phyloP scores from a whole-genome alignment of 2,797 vertebrate genomes.

The Tenualosa ilisha region DNA sequence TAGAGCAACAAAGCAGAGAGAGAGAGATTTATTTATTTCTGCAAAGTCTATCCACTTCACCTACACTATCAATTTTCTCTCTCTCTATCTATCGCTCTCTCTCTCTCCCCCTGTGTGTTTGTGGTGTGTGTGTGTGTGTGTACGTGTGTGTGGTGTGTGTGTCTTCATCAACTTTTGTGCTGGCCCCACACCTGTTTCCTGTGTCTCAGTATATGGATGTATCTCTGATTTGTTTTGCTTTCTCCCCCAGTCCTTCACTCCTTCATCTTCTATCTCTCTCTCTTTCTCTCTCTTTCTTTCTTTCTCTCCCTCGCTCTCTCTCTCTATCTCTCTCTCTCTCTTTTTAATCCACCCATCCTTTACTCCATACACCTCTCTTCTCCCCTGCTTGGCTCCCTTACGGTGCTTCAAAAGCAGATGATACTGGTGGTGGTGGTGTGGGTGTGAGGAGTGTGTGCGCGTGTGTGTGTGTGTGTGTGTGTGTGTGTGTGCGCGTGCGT shows the following conservation, averaged over 20 bases:
- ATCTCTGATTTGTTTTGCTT: not conserved
- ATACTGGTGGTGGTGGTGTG: not conserved
- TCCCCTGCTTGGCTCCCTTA: not conserved
- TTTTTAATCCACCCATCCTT: no score
- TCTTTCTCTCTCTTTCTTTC: not conserved
- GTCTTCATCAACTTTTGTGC: no score
- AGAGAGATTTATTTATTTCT: not conserved
- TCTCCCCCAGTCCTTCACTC: not conserved
- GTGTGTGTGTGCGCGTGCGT: not conserved
- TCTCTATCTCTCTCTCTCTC: not conserved
- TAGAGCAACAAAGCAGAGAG: not conserved
- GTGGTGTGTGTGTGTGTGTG: no score
- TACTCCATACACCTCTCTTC: not conserved
- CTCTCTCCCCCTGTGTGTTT: no score
- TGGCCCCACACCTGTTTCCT: not conserved
- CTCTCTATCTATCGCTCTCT: no score
- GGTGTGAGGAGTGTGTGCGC: not conserved
- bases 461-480: slow-evolving; percentile 10
- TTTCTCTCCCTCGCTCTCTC: slow-evolving; percentile 33
- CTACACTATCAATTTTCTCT: no score
- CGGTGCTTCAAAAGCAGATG: not conserved
- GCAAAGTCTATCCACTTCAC: not conserved
- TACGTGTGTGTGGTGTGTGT: not conserved
- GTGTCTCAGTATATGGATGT: not conserved
- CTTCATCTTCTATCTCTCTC: not conserved